A percentile compares a stretch with the other conserved stretches of the same genome.
phyloP scores from a whole-genome alignment of 2,113 vertebrate species.

The Vimba vimba region DNA sequence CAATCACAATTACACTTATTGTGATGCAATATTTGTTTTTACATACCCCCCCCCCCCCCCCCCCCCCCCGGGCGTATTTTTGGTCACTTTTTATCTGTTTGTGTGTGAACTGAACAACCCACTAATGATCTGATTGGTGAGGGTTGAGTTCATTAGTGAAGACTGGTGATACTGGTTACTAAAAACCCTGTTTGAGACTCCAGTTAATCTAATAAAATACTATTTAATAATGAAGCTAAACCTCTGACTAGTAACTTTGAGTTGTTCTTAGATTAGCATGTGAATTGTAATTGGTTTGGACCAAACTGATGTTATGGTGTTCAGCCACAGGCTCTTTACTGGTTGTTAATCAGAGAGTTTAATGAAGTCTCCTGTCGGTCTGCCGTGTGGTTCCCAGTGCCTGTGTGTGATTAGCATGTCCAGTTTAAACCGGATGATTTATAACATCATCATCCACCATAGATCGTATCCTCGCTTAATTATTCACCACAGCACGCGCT shows the following conservation, averaged over 20 bases:
- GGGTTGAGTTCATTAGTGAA: no score
- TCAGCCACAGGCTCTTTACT: constrained; percentile 49
- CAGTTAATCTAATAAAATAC: no score
- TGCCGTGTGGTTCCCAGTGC: constrained; percentile 58
- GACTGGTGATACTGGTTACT: no score
- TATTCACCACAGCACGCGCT: no score
- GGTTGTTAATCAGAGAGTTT: constrained; percentile 64
- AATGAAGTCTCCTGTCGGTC: constrained; percentile 62
- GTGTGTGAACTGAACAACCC: no score
- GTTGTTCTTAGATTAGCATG: neutral
- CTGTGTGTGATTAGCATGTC: constrained; percentile 70
- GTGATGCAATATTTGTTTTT: no score
- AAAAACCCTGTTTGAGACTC: no score
- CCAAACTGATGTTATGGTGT: constrained; percentile 42
- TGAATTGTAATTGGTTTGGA: neutral
- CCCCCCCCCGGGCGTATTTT: no score
- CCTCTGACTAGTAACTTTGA: neutral
- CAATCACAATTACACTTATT: no score
- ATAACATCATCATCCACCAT: neutral
- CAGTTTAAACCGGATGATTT: neutral
- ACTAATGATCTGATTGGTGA: no score
- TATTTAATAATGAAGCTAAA: neutral
- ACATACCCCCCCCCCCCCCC: no score
- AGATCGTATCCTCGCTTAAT: neutral
- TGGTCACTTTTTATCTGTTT: no score